Percentiles rank a stretch among this genome's conserved stretches.
phyloP scores from a whole-genome alignment of 2,113 vertebrate genomes.

The Poeciliopsis prolifica region DNA sequence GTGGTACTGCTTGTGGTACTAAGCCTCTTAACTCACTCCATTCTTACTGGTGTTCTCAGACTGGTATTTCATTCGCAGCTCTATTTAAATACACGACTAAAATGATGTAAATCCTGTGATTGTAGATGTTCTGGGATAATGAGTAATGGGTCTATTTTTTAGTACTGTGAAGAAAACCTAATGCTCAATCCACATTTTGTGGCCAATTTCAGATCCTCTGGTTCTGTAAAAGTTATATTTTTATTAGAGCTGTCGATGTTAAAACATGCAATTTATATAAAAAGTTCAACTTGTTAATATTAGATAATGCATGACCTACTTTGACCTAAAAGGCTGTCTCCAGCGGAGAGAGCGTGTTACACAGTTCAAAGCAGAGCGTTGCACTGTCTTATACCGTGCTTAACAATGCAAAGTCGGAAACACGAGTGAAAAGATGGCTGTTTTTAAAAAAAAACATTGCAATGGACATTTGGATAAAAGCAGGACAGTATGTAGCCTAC shows the following conservation, averaged over 20 bases:
- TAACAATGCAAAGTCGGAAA: too few relatives aligned
- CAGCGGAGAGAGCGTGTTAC: too few relatives aligned
- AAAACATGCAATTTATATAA: too few relatives aligned
- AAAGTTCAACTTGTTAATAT: too few relatives aligned
- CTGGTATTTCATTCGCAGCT: conserved; percentile 23
- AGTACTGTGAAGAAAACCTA: not conserved
- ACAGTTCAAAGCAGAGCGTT: too few relatives aligned
- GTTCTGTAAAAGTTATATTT: not conserved
- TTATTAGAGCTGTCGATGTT: not conserved
- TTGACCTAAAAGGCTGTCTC: too few relatives aligned
- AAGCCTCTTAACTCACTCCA: conserved; percentile 67
- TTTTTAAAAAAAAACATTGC: too few relatives aligned
- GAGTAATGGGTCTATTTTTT: not conserved
- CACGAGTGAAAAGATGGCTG: too few relatives aligned
- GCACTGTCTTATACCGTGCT: too few relatives aligned
- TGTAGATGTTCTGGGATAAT: not conserved
- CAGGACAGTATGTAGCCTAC: too few relatives aligned
- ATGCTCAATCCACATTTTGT: not conserved
- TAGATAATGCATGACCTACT: too few relatives aligned
- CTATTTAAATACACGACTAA: conserved; percentile 27
- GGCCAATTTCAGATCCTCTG: not conserved
- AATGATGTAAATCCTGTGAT: conserved; percentile 51
- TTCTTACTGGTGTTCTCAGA: conserved; percentile 42
- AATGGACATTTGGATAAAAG: too few relatives aligned
- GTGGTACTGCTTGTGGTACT: conserved; percentile 55